Evolutionary conservation across 2,797 vertebrate species (phyloP).

Genomic region (Acomys russatus): DNA sequence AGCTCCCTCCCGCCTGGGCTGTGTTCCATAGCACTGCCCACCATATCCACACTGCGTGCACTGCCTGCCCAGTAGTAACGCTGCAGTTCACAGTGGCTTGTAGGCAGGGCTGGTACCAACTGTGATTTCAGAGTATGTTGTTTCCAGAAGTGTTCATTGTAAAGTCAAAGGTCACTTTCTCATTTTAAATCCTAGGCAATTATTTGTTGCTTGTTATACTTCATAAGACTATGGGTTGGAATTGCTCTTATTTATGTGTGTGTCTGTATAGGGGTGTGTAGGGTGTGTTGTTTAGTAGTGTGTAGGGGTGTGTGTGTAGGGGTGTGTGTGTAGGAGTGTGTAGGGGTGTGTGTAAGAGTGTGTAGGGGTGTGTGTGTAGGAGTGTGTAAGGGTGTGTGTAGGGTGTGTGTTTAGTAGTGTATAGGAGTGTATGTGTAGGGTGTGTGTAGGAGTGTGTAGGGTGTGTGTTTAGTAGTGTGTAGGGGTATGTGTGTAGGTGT

Average conservation of each 20-base stretch:
- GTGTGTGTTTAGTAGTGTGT: too few relatives aligned
- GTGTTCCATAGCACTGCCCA: neutral
- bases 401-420: too few relatives aligned
- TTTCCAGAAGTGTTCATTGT: neutral
- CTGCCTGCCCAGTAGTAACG: too few relatives aligned
- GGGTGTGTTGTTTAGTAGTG: too few relatives aligned
- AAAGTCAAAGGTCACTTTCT: conserved; percentile 11
- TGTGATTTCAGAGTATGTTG: neutral
- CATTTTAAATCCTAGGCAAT: neutral
- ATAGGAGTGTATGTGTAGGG: too few relatives aligned
- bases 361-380: too few relatives aligned
- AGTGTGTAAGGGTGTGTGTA: too few relatives aligned
- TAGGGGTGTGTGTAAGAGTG: too few relatives aligned
- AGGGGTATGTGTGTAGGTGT: too few relatives aligned
- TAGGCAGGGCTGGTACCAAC: neutral
- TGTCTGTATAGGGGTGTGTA: neutral
- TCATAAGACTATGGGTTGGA: neutral
- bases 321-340: too few relatives aligned
- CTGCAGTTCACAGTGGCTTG: neutral
- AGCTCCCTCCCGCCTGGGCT: neutral
- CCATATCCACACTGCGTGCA: neutral
- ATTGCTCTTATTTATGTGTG: neutral
- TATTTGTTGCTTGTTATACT: conserved; percentile 1
- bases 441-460: too few relatives aligned
- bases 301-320: neutral